Percentiles rank a stretch among this genome's conserved stretches.
phyloP scores from a whole-genome alignment of 2,797 vertebrate genomes.

The Lacerta bilineata region DNA sequence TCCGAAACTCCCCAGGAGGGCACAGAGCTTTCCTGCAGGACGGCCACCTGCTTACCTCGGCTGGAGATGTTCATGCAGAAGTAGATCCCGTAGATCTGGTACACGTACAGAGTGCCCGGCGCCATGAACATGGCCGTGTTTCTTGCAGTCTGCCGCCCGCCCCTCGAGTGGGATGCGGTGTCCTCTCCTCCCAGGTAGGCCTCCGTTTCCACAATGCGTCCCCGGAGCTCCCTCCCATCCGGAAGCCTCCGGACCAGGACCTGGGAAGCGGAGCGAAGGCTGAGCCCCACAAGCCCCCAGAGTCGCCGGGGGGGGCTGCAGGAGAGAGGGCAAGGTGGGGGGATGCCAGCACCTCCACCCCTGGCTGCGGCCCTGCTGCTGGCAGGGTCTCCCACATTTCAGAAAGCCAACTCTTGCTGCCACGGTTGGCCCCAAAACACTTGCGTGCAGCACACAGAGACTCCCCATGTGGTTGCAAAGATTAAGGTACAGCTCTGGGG shows the following conservation, averaged over 20 bases:
- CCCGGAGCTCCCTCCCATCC: constrained; percentile 89
- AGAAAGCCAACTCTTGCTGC: too few species aligned
- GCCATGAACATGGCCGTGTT: constrained; percentile 97
- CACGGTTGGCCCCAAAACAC: too few species aligned
- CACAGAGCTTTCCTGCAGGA: background rate
- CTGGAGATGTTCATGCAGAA: constrained; percentile 97
- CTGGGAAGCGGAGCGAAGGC: constrained; percentile 73
- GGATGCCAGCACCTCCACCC: too few species aligned
- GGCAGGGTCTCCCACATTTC: too few species aligned
- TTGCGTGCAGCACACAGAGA: too few species aligned
- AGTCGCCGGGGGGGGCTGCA: too few species aligned
- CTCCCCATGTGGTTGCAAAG: too few species aligned
- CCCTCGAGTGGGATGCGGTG: constrained; percentile 93
- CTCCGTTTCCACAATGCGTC: constrained; percentile 94
- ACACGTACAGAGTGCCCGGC: constrained; percentile 95
- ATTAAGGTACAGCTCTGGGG: too few species aligned
- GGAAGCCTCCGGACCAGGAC: constrained; percentile 87
- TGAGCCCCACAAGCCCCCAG: constrained; percentile 22
- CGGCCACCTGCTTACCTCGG: constrained; percentile 82
- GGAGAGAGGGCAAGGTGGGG: too few species aligned
- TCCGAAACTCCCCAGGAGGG: background rate
- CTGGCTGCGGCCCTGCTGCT: too few species aligned
- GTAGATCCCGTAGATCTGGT: constrained; percentile 94
- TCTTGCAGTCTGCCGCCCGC: constrained; percentile 90
- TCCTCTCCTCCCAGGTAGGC: constrained; percentile 95